A percentile compares a stretch with the other conserved stretches of the same genome.
Evolutionary conservation across 2,888 invertebrate species (phyloP).

Genomic region (Drosophila neutralis): DNA sequence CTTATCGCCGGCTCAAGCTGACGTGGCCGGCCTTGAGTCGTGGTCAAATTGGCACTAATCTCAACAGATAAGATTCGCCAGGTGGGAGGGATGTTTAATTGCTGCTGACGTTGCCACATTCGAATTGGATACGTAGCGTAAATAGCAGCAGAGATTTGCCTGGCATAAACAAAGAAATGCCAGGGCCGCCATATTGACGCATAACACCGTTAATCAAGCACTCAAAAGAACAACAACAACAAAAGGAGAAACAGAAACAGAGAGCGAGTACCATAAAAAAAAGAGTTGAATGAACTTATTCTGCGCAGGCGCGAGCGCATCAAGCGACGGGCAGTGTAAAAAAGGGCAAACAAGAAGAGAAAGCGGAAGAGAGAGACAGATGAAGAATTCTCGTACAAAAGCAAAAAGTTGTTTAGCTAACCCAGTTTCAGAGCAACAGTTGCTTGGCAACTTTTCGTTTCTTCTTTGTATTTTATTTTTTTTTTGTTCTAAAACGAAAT

Average conservation of each 20-base stretch:
- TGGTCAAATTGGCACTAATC: conserved; percentile 29
- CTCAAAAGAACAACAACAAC: conserved; percentile 20
- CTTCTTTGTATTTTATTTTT: neutral
- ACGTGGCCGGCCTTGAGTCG: conserved; percentile 72
- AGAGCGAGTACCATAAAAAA: conserved; percentile 21
- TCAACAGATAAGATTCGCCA: conserved; percentile 52
- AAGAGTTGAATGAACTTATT: conserved; percentile 75
- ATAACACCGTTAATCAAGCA: conserved; percentile 57
- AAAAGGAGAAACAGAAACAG: conserved; percentile 24
- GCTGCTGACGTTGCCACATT: conserved; percentile 57
- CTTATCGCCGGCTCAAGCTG: conserved; percentile 70
- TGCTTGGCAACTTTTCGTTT: conserved; percentile 58
- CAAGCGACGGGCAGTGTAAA: conserved; percentile 31
- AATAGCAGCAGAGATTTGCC: conserved; percentile 32
- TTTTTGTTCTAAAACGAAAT: conserved; percentile 46
- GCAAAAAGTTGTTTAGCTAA: conserved; percentile 65
- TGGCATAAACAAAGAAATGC: conserved; percentile 55
- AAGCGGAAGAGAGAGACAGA: conserved; percentile 38
- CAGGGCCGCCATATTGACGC: conserved; percentile 58
- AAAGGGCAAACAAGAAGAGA: conserved; percentile 59
- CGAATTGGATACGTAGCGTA: conserved; percentile 26
- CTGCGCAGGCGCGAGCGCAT: conserved; percentile 65
- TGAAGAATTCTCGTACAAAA: conserved; percentile 37
- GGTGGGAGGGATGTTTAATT: neutral
- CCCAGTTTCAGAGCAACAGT: conserved; percentile 57